Evolutionary conservation across 2,113 vertebrate species (phyloP).

Genomic region (Caranx melampygus): DNA sequence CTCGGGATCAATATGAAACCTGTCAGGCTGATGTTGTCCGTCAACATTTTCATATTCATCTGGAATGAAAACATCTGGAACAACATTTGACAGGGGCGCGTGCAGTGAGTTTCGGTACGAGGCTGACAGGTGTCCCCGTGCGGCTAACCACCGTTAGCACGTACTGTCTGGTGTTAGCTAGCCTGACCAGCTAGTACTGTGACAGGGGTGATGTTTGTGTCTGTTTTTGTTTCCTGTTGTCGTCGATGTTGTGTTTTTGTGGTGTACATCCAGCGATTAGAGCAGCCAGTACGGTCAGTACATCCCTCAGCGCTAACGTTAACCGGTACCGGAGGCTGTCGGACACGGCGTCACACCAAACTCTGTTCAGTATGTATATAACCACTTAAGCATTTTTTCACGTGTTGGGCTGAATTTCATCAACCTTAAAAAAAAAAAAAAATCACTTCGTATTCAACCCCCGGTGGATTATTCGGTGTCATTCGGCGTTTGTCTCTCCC

Average conservation of each 20-base stretch:
- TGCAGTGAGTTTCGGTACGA: conserved; percentile 17
- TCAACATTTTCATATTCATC: conserved; percentile 1
- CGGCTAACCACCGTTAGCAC: not conserved
- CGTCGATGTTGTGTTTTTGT: not conserved
- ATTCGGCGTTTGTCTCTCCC: not conserved
- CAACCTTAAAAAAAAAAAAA: no score
- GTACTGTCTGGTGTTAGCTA: conserved; percentile 11
- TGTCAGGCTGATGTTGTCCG: conserved; percentile 50
- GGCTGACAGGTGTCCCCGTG: not conserved
- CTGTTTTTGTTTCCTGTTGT: conserved; percentile 1
- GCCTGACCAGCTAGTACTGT: not conserved
- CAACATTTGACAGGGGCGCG: not conserved
- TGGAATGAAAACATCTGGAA: conserved; percentile 6
- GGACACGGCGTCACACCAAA: not conserved
- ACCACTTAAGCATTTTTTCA: not conserved
- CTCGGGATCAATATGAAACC: not conserved
- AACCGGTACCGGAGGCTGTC: not conserved
- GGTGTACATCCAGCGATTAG: no score
- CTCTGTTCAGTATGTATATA: not conserved
- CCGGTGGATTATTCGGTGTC: not conserved
- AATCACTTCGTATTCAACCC: no score
- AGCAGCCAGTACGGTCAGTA: not conserved
- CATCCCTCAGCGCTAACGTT: not conserved
- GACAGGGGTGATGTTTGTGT: conserved; percentile 7
- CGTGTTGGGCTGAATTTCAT: accelerated